Evolutionary conservation across 2,113 vertebrate species (phyloP).

Genomic region (Bubo bubo): DNA sequence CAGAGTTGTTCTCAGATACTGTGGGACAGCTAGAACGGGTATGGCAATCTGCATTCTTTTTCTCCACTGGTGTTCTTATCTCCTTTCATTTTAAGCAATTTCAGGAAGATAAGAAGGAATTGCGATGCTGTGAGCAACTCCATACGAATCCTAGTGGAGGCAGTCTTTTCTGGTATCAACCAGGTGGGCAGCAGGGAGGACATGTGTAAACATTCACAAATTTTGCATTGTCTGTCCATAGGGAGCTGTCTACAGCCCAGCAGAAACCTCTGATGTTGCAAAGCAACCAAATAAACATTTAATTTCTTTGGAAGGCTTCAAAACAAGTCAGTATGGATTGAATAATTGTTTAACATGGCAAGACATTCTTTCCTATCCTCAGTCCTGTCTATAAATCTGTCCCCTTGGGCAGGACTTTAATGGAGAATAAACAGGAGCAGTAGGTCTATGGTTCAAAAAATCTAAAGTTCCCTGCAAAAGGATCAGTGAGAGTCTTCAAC

Average conservation of each 20-base stretch:
- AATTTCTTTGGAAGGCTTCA: neutral
- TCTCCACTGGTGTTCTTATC: neutral
- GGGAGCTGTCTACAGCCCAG: neutral
- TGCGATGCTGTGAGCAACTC: neutral
- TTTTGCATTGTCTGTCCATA: neutral
- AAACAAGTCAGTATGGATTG: neutral
- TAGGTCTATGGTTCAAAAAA: neutral
- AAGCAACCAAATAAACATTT: neutral
- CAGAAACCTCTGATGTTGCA: neutral
- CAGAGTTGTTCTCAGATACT: neutral
- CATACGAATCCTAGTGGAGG: accelerated
- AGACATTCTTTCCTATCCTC: neutral
- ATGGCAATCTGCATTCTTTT: neutral
- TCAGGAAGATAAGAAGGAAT: neutral
- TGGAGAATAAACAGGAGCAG: neutral
- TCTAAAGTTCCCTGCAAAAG: neutral
- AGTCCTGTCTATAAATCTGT: neutral
- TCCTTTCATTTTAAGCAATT: neutral
- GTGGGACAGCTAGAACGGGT: accelerated
- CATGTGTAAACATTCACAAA: neutral
- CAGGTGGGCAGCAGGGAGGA: neutral
- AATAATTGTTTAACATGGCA: neutral
- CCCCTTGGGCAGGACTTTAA: neutral
- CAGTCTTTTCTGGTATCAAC: neutral
- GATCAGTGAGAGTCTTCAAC: neutral